A percentile compares a stretch with the other conserved stretches of the same genome.
phyloP scores from a whole-genome alignment of 2,888 invertebrate species.

The Lepidonotus clava region DNA sequence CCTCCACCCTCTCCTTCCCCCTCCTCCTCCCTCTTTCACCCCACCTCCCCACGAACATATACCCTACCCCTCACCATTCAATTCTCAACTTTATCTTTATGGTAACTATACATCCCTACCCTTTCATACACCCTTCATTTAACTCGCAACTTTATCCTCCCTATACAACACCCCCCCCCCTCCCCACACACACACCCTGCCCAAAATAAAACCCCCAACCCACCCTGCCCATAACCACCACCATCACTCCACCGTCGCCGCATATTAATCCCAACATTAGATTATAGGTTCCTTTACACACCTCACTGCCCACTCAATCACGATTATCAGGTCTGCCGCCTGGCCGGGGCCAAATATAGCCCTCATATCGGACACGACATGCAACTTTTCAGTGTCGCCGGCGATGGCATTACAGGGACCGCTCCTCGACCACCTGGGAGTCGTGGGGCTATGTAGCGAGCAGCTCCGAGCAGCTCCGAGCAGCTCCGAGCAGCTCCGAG shows the following conservation, averaged over 20 bases:
- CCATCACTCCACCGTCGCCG: not conserved
- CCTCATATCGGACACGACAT: constrained; percentile 8
- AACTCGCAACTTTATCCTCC: not conserved
- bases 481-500: too few relatives aligned
- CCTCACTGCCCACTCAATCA: not conserved
- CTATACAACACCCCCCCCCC: not conserved
- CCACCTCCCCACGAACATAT: not conserved
- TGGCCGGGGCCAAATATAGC: constrained; percentile 29
- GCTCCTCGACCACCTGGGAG: constrained; percentile 15
- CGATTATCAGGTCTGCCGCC: not conserved
- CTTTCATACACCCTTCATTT: not conserved
- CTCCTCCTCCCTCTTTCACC: not conserved
- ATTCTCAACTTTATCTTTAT: not conserved
- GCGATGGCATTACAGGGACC: not conserved
- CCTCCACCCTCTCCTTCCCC: not conserved
- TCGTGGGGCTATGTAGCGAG: too few relatives aligned
- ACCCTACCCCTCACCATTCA: not conserved
- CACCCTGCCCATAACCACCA: not conserved
- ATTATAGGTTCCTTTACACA: constrained; percentile 20
- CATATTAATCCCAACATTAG: constrained; percentile 31
- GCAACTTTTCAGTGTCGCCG: constrained; percentile 32
- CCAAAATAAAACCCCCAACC: not conserved
- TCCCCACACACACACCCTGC: not conserved
- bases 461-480: too few relatives aligned
- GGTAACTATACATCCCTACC: not conserved